phyloP scores from a whole-genome alignment of 1,140 invertebrate species.

The Micrasema minimum region DNA sequence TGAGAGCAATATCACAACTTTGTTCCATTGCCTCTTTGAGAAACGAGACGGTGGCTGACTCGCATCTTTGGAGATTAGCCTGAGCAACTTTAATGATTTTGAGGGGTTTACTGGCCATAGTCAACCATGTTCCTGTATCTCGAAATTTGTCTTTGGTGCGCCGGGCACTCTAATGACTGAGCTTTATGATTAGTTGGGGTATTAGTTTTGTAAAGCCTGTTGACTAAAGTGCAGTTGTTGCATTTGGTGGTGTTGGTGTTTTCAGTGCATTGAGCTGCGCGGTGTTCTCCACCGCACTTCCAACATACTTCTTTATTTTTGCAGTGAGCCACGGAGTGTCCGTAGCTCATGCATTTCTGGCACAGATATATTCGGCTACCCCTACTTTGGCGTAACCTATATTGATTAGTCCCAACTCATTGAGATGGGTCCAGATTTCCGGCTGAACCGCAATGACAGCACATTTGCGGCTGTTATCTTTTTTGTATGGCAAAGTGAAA shows the following conservation, averaged over 20 bases:
- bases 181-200: not conserved
- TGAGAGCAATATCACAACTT: not conserved
- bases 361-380: not conserved
- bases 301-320: not conserved
- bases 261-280: not conserved
- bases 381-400: too few relatives aligned
- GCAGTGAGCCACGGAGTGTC: not conserved
- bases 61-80: constrained; percentile 15
- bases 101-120: not conserved
- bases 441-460: too few relatives aligned
- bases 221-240: not conserved
- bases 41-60: not conserved
- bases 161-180: not conserved
- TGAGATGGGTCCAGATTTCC: too few relatives aligned
- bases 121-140: not conserved
- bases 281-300: not conserved
- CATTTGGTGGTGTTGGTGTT: not conserved
- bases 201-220: not conserved
- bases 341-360: constrained; percentile 7
- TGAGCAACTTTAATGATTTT: not conserved
- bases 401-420: too few relatives aligned
- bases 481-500: too few relatives aligned
- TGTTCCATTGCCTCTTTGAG: not conserved
- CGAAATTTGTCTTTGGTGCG: not conserved
- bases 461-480: too few relatives aligned